A percentile compares a stretch with the other conserved stretches of the same genome.
These are phyloP conservation scores for Acropternis orthonyx DNA, from an alignment of 2,797 vertebrate genomes.

Conservation along the genomic window DNA sequence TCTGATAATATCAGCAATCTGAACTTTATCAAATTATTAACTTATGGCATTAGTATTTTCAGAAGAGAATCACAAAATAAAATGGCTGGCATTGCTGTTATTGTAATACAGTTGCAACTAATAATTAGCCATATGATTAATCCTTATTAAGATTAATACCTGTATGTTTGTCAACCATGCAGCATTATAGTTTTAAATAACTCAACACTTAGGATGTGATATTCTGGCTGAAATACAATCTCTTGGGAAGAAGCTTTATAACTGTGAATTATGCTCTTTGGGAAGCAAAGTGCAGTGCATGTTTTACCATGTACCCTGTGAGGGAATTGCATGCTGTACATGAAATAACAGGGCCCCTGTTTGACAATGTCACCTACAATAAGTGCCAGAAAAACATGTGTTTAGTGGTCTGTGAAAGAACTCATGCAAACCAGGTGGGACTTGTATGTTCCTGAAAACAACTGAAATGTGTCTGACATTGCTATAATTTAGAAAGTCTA, in stretches of 20 bases:
- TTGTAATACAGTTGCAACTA: neutral
- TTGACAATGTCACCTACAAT: neutral
- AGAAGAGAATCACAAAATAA: constrained; percentile 16
- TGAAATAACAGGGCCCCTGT: neutral
- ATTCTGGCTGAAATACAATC: neutral
- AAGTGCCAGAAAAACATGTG: neutral
- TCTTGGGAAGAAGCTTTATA: neutral
- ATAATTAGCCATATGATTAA: neutral
- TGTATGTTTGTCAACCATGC: neutral
- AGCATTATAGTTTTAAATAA: neutral
- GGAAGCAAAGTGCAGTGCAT: neutral
- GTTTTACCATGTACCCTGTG: neutral
- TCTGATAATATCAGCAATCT: constrained; percentile 34
- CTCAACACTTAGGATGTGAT: accelerated
- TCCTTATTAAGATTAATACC: neutral
- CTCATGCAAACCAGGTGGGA: neutral
- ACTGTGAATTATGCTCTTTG: neutral
- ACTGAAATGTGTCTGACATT: neutral
- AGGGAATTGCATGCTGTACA: neutral
- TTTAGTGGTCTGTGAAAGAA: neutral
- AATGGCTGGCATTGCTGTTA: neutral
- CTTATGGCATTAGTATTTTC: constrained; percentile 12
- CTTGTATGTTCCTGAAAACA: neutral
- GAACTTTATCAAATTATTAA: constrained; percentile 55
- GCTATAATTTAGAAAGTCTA: neutral